A percentile compares a stretch with the other conserved stretches of the same genome.
These are phyloP conservation scores for Steinernema khuongi DNA, from an alignment of 1,140 invertebrate species.

Conservation along the genomic window DNA sequence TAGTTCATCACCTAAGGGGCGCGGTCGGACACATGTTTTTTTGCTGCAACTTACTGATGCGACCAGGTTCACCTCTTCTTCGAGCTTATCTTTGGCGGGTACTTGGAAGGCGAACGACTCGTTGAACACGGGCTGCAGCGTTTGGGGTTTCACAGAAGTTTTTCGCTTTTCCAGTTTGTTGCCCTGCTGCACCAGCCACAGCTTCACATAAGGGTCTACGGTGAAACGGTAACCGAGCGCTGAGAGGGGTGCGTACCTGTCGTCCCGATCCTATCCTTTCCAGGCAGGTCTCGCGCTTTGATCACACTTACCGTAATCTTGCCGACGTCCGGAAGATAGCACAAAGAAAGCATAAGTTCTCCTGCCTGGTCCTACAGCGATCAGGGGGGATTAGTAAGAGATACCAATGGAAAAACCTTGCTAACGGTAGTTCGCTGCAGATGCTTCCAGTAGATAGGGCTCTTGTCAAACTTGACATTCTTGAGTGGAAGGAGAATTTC, in stretches of 20 bases:
- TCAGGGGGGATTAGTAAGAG: background rate
- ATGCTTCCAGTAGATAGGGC: constrained; percentile 54
- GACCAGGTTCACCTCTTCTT: constrained; percentile 49
- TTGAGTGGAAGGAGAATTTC: constrained; percentile 85
- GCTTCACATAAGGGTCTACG: constrained; percentile 88
- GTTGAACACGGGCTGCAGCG: constrained; percentile 84
- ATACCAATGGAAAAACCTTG: constrained; percentile 28
- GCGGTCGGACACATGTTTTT: background rate
- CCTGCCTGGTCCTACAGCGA: constrained; percentile 67
- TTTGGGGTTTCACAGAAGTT: constrained; percentile 88
- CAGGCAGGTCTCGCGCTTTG: constrained; percentile 58
- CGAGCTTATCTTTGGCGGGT: constrained; percentile 80
- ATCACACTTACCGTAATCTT: constrained; percentile 72
- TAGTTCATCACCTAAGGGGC: constrained; percentile 54
- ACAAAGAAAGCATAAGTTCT: constrained; percentile 72
- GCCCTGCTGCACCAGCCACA: constrained; percentile 88
- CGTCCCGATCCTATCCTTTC: constrained; percentile 58
- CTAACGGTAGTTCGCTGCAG: constrained; percentile 49
- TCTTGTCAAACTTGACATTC: constrained; percentile 67
- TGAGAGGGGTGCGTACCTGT: constrained; percentile 58
- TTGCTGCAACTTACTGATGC: constrained; percentile 31
- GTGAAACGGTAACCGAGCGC: background rate
- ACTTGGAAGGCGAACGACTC: constrained; percentile 85
- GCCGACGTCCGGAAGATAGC: constrained; percentile 73
- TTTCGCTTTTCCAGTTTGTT: constrained; percentile 89